phyloP scores from a whole-genome alignment of 1,140 invertebrate species.

The Orius laevigatus region DNA sequence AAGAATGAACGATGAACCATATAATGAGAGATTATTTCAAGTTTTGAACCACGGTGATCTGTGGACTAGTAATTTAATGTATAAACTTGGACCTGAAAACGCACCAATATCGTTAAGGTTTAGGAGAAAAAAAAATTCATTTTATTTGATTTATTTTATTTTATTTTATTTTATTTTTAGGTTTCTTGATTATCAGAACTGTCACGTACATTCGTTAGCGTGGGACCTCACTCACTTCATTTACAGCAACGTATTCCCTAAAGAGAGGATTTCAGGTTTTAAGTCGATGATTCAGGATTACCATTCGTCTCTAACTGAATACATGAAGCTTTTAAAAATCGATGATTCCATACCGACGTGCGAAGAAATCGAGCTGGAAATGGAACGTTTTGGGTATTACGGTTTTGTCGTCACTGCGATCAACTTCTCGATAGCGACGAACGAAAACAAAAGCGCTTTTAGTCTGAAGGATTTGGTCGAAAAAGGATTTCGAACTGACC shows the following conservation, averaged over 20 bases:
- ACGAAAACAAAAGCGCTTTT: too few relatives aligned
- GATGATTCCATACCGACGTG: neutral
- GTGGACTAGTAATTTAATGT: conserved; percentile 12
- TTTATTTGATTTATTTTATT: neutral
- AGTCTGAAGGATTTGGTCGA: too few relatives aligned
- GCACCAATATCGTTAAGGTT: conserved; percentile 5
- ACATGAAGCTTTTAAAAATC: neutral
- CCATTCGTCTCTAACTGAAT: conserved; percentile 1
- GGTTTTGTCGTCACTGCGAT: neutral
- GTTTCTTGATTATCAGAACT: conserved; percentile 9
- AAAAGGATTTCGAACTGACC: too few relatives aligned
- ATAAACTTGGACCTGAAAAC: neutral
- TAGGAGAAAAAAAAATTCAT: too few relatives aligned
- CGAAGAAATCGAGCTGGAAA: conserved; percentile 6
- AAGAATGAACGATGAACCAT: too few relatives aligned
- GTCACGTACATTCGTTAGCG: conserved; percentile 5
- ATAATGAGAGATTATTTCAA: too few relatives aligned
- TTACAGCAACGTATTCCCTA: conserved; percentile 6
- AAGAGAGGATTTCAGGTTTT: neutral
- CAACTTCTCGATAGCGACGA: too few relatives aligned
- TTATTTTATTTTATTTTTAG: neutral
- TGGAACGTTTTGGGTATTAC: conserved; percentile 5
- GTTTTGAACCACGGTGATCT: conserved; percentile 11
- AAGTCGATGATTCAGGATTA: neutral
- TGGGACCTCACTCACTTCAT: conserved; percentile 10